phyloP scores from a whole-genome alignment of 2,113 vertebrate genomes.

The Vidua chalybeata region DNA sequence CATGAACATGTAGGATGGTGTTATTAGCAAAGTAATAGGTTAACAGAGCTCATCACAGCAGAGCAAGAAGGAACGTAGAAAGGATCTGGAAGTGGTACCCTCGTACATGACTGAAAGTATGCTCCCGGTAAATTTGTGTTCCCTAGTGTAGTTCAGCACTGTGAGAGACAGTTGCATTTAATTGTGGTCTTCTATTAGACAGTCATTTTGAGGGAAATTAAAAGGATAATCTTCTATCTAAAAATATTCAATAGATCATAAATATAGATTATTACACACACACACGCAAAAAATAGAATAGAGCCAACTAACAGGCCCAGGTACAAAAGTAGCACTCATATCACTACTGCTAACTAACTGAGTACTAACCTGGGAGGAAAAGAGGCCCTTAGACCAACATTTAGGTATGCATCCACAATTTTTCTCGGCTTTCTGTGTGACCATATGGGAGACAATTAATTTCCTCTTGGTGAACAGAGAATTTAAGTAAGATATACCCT shows the following conservation, averaged over 20 bases:
- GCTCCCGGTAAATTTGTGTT: not conserved
- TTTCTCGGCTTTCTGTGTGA: not conserved
- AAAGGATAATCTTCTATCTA: not conserved
- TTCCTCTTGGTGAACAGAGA: not conserved
- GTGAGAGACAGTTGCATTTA: not conserved
- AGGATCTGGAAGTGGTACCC: not conserved
- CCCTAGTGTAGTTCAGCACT: not conserved
- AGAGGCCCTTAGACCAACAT: not conserved
- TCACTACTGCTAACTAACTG: not conserved
- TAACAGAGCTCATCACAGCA: not conserved
- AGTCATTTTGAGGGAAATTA: not conserved
- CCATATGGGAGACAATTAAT: not conserved
- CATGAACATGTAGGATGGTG: not conserved
- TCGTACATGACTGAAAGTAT: accelerated
- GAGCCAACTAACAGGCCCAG: not conserved
- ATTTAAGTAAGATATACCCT: not conserved
- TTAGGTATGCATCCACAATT: not conserved
- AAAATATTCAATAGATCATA: not conserved
- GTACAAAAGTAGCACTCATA: not conserved
- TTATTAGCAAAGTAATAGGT: not conserved
- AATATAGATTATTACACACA: not conserved
- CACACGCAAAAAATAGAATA: not conserved
- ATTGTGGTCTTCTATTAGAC: not conserved
- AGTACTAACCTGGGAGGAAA: not conserved
- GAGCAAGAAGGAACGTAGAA: not conserved